A percentile compares a stretch with the other conserved stretches of the same genome.
Conservation (phyloP, 2,113 vertebrate genomes). For the Archocentrus centrarchus region DNA sequence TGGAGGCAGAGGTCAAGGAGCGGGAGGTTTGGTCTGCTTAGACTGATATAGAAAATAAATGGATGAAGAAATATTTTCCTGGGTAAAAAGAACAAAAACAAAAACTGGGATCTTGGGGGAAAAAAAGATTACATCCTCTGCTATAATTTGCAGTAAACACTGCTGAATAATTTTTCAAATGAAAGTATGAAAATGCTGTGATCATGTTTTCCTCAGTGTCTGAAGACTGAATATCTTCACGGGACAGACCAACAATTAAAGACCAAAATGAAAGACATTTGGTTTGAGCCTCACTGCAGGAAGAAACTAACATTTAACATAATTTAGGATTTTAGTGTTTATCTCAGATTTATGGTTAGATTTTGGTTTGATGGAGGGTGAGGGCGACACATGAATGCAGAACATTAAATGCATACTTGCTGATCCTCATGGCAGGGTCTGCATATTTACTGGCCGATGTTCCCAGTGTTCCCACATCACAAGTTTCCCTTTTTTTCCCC, state of each 20-base stretch:
- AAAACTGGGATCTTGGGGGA: accelerated
- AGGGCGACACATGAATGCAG: constrained; percentile 17
- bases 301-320: constrained; percentile 1
- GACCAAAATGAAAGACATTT: background rate
- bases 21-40: background rate
- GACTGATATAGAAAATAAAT: background rate
- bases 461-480: constrained; percentile 4
- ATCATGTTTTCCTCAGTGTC: background rate
- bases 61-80: background rate
- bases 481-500: background rate
- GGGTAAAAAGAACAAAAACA: background rate
- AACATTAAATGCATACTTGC: constrained; percentile 23
- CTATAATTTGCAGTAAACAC: background rate
- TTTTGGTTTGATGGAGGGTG: background rate
- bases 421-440: background rate
- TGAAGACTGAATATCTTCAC: background rate
- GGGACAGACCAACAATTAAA: background rate
- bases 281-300: background rate
- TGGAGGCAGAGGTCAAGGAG: background rate
- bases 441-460: background rate
- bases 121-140: background rate
- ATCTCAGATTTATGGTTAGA: constrained; percentile 21
- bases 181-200: background rate
- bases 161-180: background rate
- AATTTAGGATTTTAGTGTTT: background rate